Base-by-base conservation (phyloP, 2,113 vertebrate species). In the Albula glossodonta region DNA sequence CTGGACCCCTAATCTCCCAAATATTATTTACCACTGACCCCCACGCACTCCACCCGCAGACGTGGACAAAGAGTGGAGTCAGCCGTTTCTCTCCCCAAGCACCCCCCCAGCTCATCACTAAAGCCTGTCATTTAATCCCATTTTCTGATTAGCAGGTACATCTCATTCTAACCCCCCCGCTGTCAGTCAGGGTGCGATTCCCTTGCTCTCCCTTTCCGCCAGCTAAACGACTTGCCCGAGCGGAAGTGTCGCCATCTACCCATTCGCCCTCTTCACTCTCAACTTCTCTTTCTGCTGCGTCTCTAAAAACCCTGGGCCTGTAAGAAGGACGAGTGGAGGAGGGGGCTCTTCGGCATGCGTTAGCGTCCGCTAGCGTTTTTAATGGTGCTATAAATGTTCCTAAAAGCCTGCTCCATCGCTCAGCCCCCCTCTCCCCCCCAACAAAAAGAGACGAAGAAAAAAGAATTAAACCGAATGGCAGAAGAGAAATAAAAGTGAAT, bases 381-480 rank as follows among this genome's bases (percentile, higher is more conserved):
- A 95, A 94, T 92, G 93, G 89, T 81, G 86, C 90, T 88, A 93
- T 94, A 93, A 94, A 95, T 93, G 95, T 94, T 88, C 88, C 91
- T 90, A 90, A 92, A 91, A 93, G 94, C 85, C 92, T 89, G 89
- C 87, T 63, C 80, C 91, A 91, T 91, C 88, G 66, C 91, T 93
- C 90, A 88, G 87, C 87, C 86, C 78, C 91, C 89, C 85, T 87
- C 86, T 74, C 91, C 89, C 88, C 84, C 56, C 60, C 77, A 10
- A 70, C 48, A 85, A 88, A 87, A 83, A 88, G 81, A 88, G 81
- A 81, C 89, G 84, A 90, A 90, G 89, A 92, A 92, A 94, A 86
- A 82, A 86, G 83, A 90, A 93, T 93, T 92, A 90, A 92, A 92
- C 90, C 88, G 93, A 96, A 95, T 94, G 93, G 93, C 93, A 89